These are phyloP conservation scores for Synergus gifuensis DNA, from an alignment of 2,888 invertebrate species.

Conservation along the genomic window DNA sequence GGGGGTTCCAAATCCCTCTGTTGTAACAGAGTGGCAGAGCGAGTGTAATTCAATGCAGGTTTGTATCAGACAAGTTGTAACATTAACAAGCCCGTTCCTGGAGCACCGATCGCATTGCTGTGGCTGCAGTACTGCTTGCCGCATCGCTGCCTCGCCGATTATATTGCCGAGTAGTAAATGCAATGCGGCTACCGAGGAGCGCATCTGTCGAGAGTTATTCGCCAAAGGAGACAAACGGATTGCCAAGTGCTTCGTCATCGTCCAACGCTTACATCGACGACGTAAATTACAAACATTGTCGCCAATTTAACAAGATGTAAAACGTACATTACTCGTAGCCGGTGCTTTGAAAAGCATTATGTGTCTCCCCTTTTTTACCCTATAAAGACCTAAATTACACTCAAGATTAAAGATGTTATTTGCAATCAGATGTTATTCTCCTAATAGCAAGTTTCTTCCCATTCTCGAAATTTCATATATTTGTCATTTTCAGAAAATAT, in stretches of 20 bases:
- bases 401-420: not conserved
- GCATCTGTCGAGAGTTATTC: constrained; percentile 39
- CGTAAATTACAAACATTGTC: constrained; percentile 38
- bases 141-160: constrained; percentile 16
- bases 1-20: too few species aligned
- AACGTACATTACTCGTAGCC: constrained; percentile 10
- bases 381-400: not conserved
- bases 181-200: constrained; percentile 30
- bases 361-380: not conserved
- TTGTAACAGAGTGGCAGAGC: too few species aligned
- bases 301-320: constrained; percentile 18
- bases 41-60: too few species aligned
- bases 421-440: not conserved
- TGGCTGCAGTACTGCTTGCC: constrained; percentile 2
- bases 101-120: not conserved
- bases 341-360: constrained; percentile 11
- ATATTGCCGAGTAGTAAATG: constrained; percentile 30
- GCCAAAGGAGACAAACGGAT: constrained; percentile 29
- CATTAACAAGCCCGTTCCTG: constrained; percentile 4
- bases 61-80: not conserved
- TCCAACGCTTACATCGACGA: constrained; percentile 17
- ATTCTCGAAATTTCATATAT: not conserved
- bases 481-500: too few species aligned
- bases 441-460: not conserved
- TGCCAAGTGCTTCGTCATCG: constrained; percentile 34